These are phyloP conservation scores for Hyperopisus bebe DNA, from an alignment of 2,113 vertebrate species.

Conservation along the genomic window DNA sequence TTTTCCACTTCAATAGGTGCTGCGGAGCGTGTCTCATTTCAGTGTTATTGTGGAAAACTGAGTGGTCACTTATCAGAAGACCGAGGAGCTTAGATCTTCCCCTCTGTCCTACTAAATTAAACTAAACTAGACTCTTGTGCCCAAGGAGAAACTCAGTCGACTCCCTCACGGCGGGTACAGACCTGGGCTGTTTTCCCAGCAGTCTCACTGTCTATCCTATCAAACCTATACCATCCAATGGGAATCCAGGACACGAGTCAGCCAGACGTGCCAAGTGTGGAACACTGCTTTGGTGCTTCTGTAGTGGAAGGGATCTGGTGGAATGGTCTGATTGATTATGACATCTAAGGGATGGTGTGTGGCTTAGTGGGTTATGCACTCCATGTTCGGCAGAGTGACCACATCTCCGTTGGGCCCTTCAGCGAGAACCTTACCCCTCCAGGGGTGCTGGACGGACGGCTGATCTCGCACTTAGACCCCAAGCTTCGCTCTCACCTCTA, in stretches of 20 bases:
- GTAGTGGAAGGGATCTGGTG: conserved; percentile 16
- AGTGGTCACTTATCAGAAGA: not conserved
- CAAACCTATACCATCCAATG: conserved; percentile 48
- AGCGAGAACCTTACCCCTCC: not conserved
- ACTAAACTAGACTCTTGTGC: conserved; percentile 36
- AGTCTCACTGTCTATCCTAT: conserved; percentile 63
- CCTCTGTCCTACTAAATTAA: conserved; percentile 46
- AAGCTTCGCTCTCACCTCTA: not conserved
- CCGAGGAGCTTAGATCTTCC: conserved; percentile 41
- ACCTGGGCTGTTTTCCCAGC: conserved; percentile 49
- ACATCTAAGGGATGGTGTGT: conserved; percentile 25
- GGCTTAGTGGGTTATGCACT: not conserved
- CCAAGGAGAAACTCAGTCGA: conserved; percentile 59
- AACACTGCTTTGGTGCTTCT: conserved; percentile 26
- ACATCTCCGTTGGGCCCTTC: not conserved
- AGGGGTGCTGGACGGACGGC: not conserved
- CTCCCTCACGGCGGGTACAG: conserved; percentile 49
- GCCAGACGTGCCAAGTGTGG: conserved; percentile 34
- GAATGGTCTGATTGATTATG: conserved; percentile 45
- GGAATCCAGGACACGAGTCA: conserved; percentile 64
- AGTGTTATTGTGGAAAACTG: not conserved
- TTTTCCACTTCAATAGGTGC: not conserved
- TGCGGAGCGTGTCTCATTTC: not conserved
- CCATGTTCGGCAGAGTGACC: not conserved
- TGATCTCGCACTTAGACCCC: not conserved